Percentiles rank a stretch among this genome's conserved stretches.
phyloP scores from a whole-genome alignment of 2,888 invertebrate genomes.

The Protonemura montana region DNA sequence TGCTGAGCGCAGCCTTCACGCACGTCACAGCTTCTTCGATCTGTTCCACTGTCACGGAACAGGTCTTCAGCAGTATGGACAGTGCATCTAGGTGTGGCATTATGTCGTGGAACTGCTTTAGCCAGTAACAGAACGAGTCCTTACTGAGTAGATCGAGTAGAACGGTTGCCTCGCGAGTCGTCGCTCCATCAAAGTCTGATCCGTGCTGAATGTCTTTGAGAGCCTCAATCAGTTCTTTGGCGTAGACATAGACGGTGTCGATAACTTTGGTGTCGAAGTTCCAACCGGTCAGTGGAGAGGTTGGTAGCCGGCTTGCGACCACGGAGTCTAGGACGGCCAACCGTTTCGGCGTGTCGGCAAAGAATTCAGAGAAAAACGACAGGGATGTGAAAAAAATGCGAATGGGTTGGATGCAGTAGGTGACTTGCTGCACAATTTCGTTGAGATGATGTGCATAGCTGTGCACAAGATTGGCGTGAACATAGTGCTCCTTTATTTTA shows the following conservation, averaged over 20 bases:
- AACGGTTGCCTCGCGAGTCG: slow-evolving; percentile 23
- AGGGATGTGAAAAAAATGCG: slow-evolving; percentile 53
- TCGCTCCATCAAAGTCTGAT: slow-evolving; percentile 43
- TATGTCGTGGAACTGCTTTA: slow-evolving; percentile 52
- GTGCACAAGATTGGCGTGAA: slow-evolving; percentile 52
- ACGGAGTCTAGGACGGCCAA: slow-evolving; percentile 50
- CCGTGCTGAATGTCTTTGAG: slow-evolving; percentile 51
- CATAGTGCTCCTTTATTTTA: slow-evolving; percentile 52
- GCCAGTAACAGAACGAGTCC: slow-evolving; percentile 52
- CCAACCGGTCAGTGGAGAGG: slow-evolving; percentile 48
- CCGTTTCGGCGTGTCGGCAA: slow-evolving; percentile 52
- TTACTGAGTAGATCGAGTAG: slow-evolving; percentile 9
- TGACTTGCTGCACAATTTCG: slow-evolving; percentile 52
- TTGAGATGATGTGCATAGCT: slow-evolving; percentile 52
- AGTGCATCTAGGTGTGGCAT: slow-evolving; percentile 53
- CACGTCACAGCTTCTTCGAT: slow-evolving; percentile 43
- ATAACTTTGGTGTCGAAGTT: slow-evolving; percentile 49
- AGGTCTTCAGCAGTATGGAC: slow-evolving; percentile 50
- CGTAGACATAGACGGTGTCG: slow-evolving; percentile 50
- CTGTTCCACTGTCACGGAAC: slow-evolving; percentile 16
- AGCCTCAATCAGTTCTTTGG: slow-evolving; percentile 51
- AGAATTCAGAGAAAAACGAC: slow-evolving; percentile 53
- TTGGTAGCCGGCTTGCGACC: slow-evolving; percentile 48
- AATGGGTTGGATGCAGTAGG: slow-evolving; percentile 52
- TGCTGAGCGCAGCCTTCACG: slow-evolving; percentile 44